These are phyloP conservation scores for Cottus gobio DNA, from an alignment of 2,113 vertebrate genomes.

Conservation along the genomic window DNA sequence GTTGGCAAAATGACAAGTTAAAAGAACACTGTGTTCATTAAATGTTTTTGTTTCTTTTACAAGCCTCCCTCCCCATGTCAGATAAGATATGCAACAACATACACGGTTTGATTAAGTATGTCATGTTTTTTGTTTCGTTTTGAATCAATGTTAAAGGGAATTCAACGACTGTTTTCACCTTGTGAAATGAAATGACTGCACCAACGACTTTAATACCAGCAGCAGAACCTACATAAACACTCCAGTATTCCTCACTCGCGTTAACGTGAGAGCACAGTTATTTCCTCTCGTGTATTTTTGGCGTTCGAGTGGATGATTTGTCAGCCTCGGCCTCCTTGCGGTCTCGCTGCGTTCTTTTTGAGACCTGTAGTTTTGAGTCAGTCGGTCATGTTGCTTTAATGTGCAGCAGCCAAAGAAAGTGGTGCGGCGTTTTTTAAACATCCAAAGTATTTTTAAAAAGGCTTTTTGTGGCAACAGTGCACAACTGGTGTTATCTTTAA, in stretches of 20 bases:
- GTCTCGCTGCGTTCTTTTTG: conserved; percentile 2
- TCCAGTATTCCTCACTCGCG: neutral
- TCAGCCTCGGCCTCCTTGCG: neutral
- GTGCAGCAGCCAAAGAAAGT: conserved; percentile 47
- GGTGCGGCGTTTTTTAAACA: conserved; percentile 29
- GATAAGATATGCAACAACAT: neutral
- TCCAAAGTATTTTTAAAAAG: conserved; percentile 27
- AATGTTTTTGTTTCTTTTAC: neutral
- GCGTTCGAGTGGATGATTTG: conserved; percentile 24
- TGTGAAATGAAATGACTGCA: no score
- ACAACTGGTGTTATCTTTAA: neutral
- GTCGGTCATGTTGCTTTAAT: conserved; percentile 41
- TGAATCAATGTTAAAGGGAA: no score
- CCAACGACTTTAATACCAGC: neutral
- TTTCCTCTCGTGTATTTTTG: conserved; percentile 18
- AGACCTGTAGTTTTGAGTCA: conserved; percentile 44
- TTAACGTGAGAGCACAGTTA: neutral
- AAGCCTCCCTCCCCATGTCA: no score
- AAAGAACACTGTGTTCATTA: neutral
- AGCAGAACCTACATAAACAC: neutral
- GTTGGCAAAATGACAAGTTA: neutral
- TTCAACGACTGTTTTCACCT: neutral
- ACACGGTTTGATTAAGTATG: neutral
- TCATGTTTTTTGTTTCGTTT: no score
- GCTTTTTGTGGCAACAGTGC: neutral